A percentile compares a stretch with the other conserved stretches of the same genome.
Conservation (phyloP, 2,797 vertebrate species). For the Anisognathus igniventris region DNA sequence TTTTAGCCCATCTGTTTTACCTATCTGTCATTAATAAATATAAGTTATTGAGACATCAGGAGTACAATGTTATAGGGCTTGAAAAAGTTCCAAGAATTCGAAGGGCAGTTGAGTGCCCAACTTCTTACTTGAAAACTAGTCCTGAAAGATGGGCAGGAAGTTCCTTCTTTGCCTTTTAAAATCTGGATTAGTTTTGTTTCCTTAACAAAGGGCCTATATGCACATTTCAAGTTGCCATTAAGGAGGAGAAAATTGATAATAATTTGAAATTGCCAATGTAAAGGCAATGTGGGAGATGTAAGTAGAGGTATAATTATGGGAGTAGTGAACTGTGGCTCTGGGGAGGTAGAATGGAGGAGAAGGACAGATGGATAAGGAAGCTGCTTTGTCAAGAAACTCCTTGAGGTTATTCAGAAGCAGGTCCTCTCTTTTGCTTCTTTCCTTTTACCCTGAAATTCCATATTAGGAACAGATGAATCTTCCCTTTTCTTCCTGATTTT, state of each 20-base stretch:
- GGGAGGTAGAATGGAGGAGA: not conserved
- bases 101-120: not conserved
- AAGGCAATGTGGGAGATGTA: not conserved
- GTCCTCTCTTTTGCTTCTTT: not conserved
- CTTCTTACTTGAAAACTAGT: not conserved
- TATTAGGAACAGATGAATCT: not conserved
- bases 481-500: not conserved
- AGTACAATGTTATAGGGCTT: slow-evolving; percentile 10
- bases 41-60: slow-evolving; percentile 72
- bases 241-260: not conserved
- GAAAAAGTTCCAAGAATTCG: not conserved
- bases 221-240: not conserved
- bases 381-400: not conserved
- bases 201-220: not conserved
- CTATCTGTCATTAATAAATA: slow-evolving; percentile 72
- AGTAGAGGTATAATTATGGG: not conserved
- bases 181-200: not conserved
- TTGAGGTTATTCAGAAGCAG: not conserved
- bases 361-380: not conserved
- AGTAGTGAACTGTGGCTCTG: not conserved
- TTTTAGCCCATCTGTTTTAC: slow-evolving; percentile 68
- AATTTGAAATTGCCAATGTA: not conserved
- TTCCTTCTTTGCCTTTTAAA: not conserved
- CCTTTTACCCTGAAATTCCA: not conserved
- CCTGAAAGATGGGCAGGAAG: not conserved